A percentile compares a stretch with the other conserved stretches of the same genome.
phyloP scores from a whole-genome alignment of 23 tunicate genomes.

The Trididemnum miniatum region DNA sequence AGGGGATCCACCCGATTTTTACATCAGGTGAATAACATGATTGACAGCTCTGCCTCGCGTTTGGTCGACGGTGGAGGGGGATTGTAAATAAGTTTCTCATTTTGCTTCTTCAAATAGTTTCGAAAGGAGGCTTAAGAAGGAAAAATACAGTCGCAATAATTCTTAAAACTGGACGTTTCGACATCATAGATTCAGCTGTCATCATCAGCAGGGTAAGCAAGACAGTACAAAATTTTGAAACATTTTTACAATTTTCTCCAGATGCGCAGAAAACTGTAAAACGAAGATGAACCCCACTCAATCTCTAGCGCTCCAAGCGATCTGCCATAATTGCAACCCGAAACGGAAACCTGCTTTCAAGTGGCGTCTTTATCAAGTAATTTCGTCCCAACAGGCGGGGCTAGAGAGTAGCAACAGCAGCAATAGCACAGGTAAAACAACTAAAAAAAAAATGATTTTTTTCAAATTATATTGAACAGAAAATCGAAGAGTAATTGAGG shows the following conservation, averaged over 20 bases:
- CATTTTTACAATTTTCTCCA: neutral
- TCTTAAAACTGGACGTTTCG: too few relatives aligned
- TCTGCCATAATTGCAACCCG: conserved; percentile 67
- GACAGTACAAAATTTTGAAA: neutral
- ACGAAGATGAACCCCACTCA: conserved; percentile 86
- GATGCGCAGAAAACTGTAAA: conserved; percentile 92
- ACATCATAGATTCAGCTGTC: too few relatives aligned
- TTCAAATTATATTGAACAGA: too few relatives aligned
- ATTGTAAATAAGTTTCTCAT: too few relatives aligned
- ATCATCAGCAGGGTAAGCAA: too few relatives aligned
- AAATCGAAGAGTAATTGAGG: too few relatives aligned
- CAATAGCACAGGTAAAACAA: too few relatives aligned
- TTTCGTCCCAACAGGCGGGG: neutral
- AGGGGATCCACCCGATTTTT: conserved; percentile 98
- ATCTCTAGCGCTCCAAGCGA: conserved; percentile 69
- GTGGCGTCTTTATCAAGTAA: conserved; percentile 68
- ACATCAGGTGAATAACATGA: conserved; percentile 60
- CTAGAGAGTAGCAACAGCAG: neutral
- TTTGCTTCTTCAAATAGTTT: too few relatives aligned
- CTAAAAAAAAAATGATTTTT: too few relatives aligned
- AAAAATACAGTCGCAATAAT: too few relatives aligned
- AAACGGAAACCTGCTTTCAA: conserved; percentile 57
- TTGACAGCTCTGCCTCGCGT: too few relatives aligned
- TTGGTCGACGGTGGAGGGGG: too few relatives aligned
- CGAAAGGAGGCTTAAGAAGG: neutral